These are phyloP conservation scores for Drosophila eohydei DNA, from an alignment of 2,888 invertebrate genomes.

Conservation along the genomic window DNA sequence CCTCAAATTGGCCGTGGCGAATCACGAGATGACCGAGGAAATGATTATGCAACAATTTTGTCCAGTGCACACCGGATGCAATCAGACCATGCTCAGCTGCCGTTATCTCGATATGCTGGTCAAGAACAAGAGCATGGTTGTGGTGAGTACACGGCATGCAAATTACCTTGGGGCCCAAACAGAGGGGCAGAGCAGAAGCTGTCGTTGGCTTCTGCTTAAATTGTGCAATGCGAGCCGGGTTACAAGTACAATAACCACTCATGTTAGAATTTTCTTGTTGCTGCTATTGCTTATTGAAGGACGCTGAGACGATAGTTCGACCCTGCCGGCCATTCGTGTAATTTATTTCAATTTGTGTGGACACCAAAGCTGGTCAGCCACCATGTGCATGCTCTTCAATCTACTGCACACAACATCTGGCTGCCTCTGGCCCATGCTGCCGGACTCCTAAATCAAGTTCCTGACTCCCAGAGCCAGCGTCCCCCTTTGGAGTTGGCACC, in stretches of 20 bases:
- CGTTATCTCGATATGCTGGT: constrained; percentile 90
- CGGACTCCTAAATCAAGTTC: constrained; percentile 73
- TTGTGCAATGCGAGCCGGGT: constrained; percentile 54
- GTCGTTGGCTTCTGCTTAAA: constrained; percentile 54
- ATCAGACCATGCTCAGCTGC: constrained; percentile 90
- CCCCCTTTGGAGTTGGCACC: constrained; percentile 41
- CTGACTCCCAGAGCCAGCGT: constrained; percentile 8
- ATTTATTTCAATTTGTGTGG: constrained; percentile 81
- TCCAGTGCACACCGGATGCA: constrained; percentile 87
- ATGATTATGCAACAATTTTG: constrained; percentile 85
- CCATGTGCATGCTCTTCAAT: constrained; percentile 69
- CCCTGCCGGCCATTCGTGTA: constrained; percentile 69
- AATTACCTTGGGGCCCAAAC: constrained; percentile 56
- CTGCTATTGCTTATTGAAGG: constrained; percentile 59
- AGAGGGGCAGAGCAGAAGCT: neutral
- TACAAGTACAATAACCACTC: constrained; percentile 74
- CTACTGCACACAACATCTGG: constrained; percentile 65
- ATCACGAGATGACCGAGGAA: constrained; percentile 89
- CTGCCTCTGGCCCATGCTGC: constrained; percentile 20
- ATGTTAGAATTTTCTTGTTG: constrained; percentile 31
- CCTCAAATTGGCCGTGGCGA: constrained; percentile 91
- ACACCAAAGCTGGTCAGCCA: constrained; percentile 68
- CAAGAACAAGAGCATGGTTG: constrained; percentile 88
- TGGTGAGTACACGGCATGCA: constrained; percentile 86
- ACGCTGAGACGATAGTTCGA: constrained; percentile 48